phyloP scores from a whole-genome alignment of 2,888 invertebrate species.

The Choreutis nemorana region DNA sequence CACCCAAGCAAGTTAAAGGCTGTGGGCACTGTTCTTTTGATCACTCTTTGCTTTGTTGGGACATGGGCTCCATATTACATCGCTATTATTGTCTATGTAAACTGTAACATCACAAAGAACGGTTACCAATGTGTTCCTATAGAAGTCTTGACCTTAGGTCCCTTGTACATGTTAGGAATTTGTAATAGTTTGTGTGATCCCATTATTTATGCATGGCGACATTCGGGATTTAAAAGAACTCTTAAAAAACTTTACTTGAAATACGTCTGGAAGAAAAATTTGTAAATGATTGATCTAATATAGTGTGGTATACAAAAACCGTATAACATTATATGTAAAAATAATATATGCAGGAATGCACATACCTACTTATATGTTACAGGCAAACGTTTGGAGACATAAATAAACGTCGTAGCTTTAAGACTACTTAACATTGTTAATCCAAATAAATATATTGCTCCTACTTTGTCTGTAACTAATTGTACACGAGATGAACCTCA shows the following conservation, averaged over 20 bases:
- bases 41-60: conserved; percentile 60
- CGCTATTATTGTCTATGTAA: conserved; percentile 55
- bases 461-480: no score
- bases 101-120: conserved; percentile 40
- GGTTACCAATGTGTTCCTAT: conserved; percentile 50
- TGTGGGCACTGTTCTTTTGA: conserved; percentile 65
- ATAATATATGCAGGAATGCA: no score
- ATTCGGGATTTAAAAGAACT: conserved; percentile 63
- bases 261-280: conserved; percentile 18
- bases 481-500: no score
- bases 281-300: no score
- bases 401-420: no score
- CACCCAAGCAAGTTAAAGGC: conserved; percentile 63
- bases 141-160: conserved; percentile 60
- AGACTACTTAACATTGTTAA: no score
- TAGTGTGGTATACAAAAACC: no score
- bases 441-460: no score
- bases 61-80: conserved; percentile 69
- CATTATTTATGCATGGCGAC: conserved; percentile 70
- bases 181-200: conserved; percentile 67
- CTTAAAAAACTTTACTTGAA: conserved; percentile 37
- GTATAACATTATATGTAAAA: no score
- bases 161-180: conserved; percentile 63
- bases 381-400: no score
- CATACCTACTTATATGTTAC: no score